Evolutionary conservation across 2,888 invertebrate species (phyloP), one percentile per base, ranked within the genome.

Genomic region (Melolontha melolontha): DNA sequence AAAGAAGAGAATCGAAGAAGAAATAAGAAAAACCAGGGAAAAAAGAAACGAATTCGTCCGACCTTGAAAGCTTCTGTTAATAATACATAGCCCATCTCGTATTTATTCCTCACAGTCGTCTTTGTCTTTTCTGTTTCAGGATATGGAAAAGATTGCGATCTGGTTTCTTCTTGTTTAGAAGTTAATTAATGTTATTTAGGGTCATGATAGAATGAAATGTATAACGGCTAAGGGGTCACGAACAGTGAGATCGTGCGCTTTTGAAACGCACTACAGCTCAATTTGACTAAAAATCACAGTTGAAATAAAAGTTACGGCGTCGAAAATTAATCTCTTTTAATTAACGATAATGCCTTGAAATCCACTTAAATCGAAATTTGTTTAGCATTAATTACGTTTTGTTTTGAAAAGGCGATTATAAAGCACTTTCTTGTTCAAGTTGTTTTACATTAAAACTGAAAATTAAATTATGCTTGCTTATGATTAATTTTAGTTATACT

Each of bases 161-260:
- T 42, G 44, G 44, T 47, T 59, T 59, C 59, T 44, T 44, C 7
- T 44, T 59, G 44, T 59, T 44, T 59, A 59, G 59, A 44, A 59
- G 59, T 59, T 59, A 59, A 59, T 59, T 59, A 59, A 59, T 59
- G 59, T 59, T 59, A 59, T 59, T 59, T 59, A 59, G 42, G 59
- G 17, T 27, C 29, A 44, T 27, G 29, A n/a, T 59, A 27, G 29
- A 44, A 27, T 7, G 44, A 44, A 47, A 44, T 44, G 44, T 22
- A 59, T 16, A 59, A 59, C 44, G 29, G 41, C 42, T 14, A 8
- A 44, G 44, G 29, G 44, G 59, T 44, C 59, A 59, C 59, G 59
- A 59, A 59, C 59, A 59, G 16, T 59, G 29, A 7, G 12, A 14
- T 27, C 8, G 14, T 11, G 5, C 27, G 17, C 41, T 27, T 17